Base-by-base conservation (phyloP, 2,888 invertebrate genomes). In the Scelioninae gen. 1 region DNA sequence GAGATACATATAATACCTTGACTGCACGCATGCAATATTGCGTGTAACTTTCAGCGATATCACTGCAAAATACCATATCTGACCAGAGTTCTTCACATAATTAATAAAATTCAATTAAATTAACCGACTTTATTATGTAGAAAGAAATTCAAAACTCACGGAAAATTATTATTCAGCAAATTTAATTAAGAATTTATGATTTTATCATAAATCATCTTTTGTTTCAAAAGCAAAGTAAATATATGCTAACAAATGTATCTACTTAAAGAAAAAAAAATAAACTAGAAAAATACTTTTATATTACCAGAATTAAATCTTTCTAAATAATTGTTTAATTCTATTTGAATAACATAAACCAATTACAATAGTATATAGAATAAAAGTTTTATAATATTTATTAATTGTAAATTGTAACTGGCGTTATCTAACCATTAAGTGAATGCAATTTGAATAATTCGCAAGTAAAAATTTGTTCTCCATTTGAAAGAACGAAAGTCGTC, bases 41-140 rank as follows among this genome's bases (percentile, higher is more conserved):
- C 81, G 81, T 75, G 81, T 81, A 80, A 75, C 75, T 60, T 55
- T 69, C 56, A 66, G 16, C 40, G 78, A 56, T 78, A 78, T 71
- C 78, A 71, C 49, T 78, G 63, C 43, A 55, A 56, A 71, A 71
- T 58, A 34, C 69, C 62, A 55, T 80, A 74, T 74, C 72, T 34
- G 60, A 32, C 60, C 38, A 69, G 51, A 62, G 34, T 47, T 60
- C 62, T 11, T 55, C 55, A 55, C 45, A 29, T 80, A 80, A 68
- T 80, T 80, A 80, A 80, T 80, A 74, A 74, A 53, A 74, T 80
- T 74, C 79, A 74, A 66, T 74, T 80, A 43, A 80, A 68, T 74
- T 68, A 66, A 74, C 65, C 38, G 16, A 29, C 79, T 65, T 74
- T 80, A 74, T 63, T 60, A 68, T 63, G 47, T 53, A 80, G 29